Base-by-base conservation (phyloP, 2,888 invertebrate genomes). In the Eristalis tenax region DNA sequence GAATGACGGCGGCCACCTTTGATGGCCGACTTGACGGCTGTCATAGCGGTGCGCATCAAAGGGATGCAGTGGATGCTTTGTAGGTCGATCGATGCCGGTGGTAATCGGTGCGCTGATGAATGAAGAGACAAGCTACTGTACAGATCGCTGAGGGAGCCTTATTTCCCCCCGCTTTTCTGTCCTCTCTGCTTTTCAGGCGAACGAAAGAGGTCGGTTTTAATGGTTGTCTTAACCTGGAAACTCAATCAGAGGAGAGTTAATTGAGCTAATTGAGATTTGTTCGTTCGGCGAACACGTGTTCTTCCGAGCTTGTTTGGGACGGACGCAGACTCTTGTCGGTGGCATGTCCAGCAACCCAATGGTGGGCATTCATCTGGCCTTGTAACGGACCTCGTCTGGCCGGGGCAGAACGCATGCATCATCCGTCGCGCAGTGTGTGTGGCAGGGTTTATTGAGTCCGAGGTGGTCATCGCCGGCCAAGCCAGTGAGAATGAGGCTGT, bases 181-280 rank as follows among this genome's bases (percentile, higher is more conserved):
- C 18, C 28, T 23, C 18, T 68, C 1, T 57, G 22, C 40, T 15
- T 22, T 66, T 28, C 11, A 10, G 38, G 38, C 35, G 13, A 28
- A 15, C 61, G 22, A 13, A 28, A 50, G 68, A 74, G 77, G 61
- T 63, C 70, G 66, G 35, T 18, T 78, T 77, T 69, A 71, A 82
- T 85, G 68, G 61, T 66, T 61, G 71, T 5, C 68, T 76, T 43
- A 80, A 70, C 71, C 83, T 79, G 71, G 65, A 70, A 70, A 69
- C 74, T 83, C 83, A 87, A 83, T 79, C 76, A 69, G 71, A 63
- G 15, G 75, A 83, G 78, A 79, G 83, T 75, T 87, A 83, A 79
- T 78, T 78, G 83, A 32, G 38, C 74, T 83, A 69, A 71, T 83
- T 82, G 61, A 70, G 50, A 66, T 71, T 59, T 76, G 61, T 64